A percentile compares a stretch with the other conserved stretches of the same genome.
phyloP scores from a whole-genome alignment of 53 echinoderm and acorn worm species.

The Patiria pectinifera region DNA sequence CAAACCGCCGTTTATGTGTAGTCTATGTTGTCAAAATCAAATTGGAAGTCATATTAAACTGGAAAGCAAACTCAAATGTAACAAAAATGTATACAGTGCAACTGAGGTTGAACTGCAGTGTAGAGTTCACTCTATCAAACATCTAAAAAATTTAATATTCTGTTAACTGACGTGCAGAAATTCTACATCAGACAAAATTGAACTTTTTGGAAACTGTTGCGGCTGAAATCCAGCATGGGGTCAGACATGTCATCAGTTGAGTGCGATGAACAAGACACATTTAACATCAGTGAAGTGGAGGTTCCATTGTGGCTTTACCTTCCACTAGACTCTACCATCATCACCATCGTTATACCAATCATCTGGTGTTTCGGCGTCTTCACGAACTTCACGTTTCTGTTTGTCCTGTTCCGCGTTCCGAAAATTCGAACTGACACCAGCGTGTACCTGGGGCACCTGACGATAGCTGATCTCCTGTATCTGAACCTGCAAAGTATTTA shows the following conservation, averaged over 20 bases:
- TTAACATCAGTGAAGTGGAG: background rate
- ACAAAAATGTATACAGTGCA: too few relatives aligned
- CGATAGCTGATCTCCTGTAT: slow-evolving; percentile 12
- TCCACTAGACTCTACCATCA: background rate
- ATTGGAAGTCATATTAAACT: too few relatives aligned
- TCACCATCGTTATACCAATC: slow-evolving; percentile 24
- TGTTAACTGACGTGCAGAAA: too few relatives aligned
- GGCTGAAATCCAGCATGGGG: too few relatives aligned
- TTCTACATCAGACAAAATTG: too few relatives aligned
- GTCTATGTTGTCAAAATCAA: too few relatives aligned
- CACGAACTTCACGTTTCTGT: slow-evolving; percentile 2
- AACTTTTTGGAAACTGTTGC: too few relatives aligned
- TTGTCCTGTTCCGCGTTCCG: slow-evolving; percentile 30
- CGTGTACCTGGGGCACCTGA: slow-evolving; percentile 7
- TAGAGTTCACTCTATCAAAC: too few relatives aligned
- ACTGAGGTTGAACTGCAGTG: too few relatives aligned
- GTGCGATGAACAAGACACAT: background rate
- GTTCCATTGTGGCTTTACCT: background rate
- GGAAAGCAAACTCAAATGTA: too few relatives aligned
- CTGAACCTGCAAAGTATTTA: slow-evolving; percentile 14
- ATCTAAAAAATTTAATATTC: too few relatives aligned
- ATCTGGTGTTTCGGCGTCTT: slow-evolving; percentile 11
- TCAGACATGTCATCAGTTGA: background rate
- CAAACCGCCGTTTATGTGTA: too few relatives aligned
- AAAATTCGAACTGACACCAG: slow-evolving; percentile 8